Conservation (phyloP, 2,113 vertebrate genomes). For the Bucco capensis region DNA sequence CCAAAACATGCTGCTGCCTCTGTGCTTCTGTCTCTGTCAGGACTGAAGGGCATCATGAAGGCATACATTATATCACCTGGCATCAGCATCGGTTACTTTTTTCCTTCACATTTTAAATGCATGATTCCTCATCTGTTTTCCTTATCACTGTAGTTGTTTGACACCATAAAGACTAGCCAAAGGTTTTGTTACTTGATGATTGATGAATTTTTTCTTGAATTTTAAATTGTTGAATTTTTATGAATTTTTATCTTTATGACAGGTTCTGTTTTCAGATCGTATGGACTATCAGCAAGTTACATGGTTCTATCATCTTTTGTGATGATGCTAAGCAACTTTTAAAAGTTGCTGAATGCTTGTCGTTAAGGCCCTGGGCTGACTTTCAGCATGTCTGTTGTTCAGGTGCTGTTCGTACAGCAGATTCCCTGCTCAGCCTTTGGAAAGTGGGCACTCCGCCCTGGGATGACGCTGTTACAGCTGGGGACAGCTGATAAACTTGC, state of each 20-base stretch:
- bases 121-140: background rate
- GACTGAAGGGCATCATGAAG: background rate
- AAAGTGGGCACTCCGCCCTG: background rate
- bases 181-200: background rate
- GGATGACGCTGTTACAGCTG: rapidly evolving
- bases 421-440: background rate
- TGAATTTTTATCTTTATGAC: background rate
- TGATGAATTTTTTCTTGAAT: too few relatives aligned
- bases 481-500: background rate
- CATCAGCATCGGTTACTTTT: background rate
- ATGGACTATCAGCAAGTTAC: background rate
- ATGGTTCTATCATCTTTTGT: background rate
- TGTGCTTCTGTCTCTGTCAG: background rate
- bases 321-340: background rate
- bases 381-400: background rate
- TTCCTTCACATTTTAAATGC: background rate
- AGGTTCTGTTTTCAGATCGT: background rate
- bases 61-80: background rate
- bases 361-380: rapidly evolving
- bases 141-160: background rate
- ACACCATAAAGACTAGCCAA: background rate
- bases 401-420: background rate
- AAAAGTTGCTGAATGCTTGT: background rate
- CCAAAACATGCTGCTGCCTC: background rate
- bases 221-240: too few relatives aligned